Evolutionary conservation across 1,140 invertebrate genomes (phyloP).

Genomic region (Drosophila tristis): DNA sequence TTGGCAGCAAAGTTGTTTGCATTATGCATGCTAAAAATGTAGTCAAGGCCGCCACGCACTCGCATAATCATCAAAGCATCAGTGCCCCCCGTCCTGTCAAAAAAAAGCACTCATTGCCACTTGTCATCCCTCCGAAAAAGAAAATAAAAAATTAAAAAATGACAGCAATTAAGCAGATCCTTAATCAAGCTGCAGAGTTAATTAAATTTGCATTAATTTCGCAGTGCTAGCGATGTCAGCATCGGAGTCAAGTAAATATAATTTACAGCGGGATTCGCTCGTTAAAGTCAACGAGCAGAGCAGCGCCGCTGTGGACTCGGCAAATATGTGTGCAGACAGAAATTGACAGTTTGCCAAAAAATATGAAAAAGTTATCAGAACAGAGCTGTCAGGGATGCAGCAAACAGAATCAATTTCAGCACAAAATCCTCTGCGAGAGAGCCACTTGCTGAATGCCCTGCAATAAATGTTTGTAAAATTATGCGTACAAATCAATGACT

Average conservation of each 20-base stretch:
- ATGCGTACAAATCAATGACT: conserved; percentile 5
- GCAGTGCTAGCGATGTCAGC: conserved; percentile 40
- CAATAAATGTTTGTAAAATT: conserved; percentile 4
- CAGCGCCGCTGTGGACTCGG: conserved; percentile 35
- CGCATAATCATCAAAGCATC: conserved; percentile 1
- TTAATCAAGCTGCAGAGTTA: conserved; percentile 39
- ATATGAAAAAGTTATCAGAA: conserved; percentile 26
- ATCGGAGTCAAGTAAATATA: conserved; percentile 34
- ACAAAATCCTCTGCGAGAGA: not conserved
- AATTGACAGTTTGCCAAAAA: conserved; percentile 49
- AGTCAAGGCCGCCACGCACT: conserved; percentile 49
- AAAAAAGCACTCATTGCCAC: not conserved
- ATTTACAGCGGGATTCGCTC: conserved; percentile 52
- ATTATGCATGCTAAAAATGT: conserved; percentile 52
- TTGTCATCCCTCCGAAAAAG: not conserved
- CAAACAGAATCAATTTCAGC: conserved; percentile 43
- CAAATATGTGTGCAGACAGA: conserved; percentile 64
- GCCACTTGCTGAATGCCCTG: conserved; percentile 39
- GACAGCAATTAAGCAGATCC: not conserved
- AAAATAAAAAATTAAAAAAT: not conserved
- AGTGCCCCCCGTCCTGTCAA: not conserved
- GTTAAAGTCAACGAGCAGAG: conserved; percentile 54
- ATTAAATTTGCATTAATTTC: conserved; percentile 68
- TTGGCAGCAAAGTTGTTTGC: conserved; percentile 62
- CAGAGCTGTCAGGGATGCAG: conserved; percentile 16